Percentiles rank a stretch among this genome's conserved stretches.
Conservation (phyloP, 2,113 vertebrate species). For the Chroicocephalus ridibundus region DNA sequence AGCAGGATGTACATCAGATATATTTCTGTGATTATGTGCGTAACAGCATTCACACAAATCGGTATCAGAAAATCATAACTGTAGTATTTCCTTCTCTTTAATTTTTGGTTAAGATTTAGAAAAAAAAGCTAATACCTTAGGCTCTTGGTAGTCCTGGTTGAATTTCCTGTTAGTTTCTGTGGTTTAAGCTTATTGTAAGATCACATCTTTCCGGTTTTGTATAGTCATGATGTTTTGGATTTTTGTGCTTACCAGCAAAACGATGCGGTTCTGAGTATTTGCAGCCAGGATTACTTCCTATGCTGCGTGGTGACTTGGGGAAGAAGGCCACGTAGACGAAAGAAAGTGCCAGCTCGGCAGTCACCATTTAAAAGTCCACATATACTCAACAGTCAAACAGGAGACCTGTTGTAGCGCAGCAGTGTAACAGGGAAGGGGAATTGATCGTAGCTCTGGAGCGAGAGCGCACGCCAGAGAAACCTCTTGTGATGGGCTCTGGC, state of each 20-base stretch:
- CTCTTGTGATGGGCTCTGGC: not conserved
- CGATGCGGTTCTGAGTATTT: not conserved
- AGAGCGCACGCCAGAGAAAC: not conserved
- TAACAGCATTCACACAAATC: not conserved
- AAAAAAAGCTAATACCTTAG: not conserved
- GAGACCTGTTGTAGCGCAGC: not conserved
- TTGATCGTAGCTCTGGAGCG: not conserved
- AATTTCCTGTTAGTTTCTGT: constrained; percentile 44
- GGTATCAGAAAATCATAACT: not conserved
- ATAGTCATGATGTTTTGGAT: not conserved
- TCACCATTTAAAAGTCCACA: not conserved
- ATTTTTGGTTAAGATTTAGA: not conserved
- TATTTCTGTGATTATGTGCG: not conserved
- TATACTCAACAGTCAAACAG: not conserved
- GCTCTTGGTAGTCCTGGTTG: not conserved
- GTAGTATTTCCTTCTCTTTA: not conserved
- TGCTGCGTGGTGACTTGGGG: not conserved
- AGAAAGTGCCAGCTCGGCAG: not conserved
- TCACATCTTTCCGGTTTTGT: not conserved
- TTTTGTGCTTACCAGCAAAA: not conserved
- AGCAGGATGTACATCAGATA: not conserved
- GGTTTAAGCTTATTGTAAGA: not conserved
- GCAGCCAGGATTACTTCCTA: not conserved
- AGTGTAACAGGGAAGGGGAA: not conserved
- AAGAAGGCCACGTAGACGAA: not conserved